These are phyloP conservation scores for Cichladusa arquata DNA, from an alignment of 2,113 vertebrate genomes.

Conservation along the genomic window DNA sequence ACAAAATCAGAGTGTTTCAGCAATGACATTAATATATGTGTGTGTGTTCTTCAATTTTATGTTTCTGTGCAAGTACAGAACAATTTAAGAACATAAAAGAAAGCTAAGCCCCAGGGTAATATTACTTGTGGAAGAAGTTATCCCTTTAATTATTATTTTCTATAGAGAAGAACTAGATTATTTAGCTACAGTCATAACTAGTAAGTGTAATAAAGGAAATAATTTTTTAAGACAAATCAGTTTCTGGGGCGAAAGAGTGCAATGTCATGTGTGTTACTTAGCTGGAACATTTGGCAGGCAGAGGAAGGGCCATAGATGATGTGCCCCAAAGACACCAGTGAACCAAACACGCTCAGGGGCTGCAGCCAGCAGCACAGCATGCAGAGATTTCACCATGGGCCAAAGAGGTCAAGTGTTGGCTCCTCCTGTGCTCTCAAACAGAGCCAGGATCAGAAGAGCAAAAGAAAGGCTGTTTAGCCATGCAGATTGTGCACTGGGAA, in stretches of 20 bases:
- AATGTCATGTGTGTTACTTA: neutral
- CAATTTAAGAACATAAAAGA: neutral
- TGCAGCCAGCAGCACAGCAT: neutral
- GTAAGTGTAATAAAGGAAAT: neutral
- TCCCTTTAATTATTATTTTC: neutral
- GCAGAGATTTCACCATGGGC: neutral
- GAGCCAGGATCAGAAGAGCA: neutral
- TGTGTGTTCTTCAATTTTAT: neutral
- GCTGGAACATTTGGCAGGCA: neutral
- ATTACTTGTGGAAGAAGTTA: neutral
- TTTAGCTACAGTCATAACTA: neutral
- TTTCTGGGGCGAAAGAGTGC: neutral
- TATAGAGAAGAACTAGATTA: neutral
- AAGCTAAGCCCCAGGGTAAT: neutral
- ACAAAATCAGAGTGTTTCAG: neutral
- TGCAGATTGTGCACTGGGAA: neutral
- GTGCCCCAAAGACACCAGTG: neutral
- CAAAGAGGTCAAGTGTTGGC: neutral
- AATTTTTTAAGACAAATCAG: neutral
- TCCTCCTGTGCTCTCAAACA: neutral
- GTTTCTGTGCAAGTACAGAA: neutral
- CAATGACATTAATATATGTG: accelerated
- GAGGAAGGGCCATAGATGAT: neutral
- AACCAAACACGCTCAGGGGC: neutral
- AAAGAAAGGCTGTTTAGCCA: neutral